Base-by-base conservation (phyloP, 2,888 invertebrate species). In the Mimachlamys varia region DNA sequence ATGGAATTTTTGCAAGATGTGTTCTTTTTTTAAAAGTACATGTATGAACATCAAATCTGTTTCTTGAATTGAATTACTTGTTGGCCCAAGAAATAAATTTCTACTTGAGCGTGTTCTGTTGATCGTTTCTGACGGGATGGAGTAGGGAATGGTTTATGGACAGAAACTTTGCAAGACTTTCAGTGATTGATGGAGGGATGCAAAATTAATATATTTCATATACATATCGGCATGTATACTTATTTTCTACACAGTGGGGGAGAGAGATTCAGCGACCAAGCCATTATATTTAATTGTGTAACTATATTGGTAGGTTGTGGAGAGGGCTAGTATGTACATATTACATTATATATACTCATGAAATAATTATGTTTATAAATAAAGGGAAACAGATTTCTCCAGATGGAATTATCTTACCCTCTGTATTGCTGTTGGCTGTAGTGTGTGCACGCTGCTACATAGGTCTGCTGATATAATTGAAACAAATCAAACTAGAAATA, bases 41-140 rank as follows among this genome's bases (percentile, higher is more conserved):
- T 62, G 62, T 62, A 62, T 62, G 76, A 76, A 76, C 12, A 76
- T 27, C 76, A 76, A 76, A 76, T 76, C 76, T 76, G 76, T 76
- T 76, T 76, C 76, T 76, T 1, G 76, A 27, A 76, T 76, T 76
- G 76, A 76, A 76, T 76, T 27, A 76, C 27, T 76, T 76, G 27
- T 76, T 27, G 27, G 76, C 76, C 76, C 33, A 27, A 12, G 33
- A 76, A 76, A 33, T 76, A 76, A 7, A 76, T 76, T 33, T 76
- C 10, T 22, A 27, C 27, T 76, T 76, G 27, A 10, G 33, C 27
- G 12, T 13, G 10, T 33, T 33, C 0, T 12, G 10, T 33, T 76
- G 27, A 76, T 76, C 2, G 76, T 76, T 3, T 76, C 27, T 10
- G 27, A 33, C 0, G 2, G 62, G 62, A 10, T 22, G 2, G 17